Percentiles rank a stretch among this genome's conserved stretches.
Conservation (phyloP, 2,888 invertebrate species). For the Drosophila conformis region DNA sequence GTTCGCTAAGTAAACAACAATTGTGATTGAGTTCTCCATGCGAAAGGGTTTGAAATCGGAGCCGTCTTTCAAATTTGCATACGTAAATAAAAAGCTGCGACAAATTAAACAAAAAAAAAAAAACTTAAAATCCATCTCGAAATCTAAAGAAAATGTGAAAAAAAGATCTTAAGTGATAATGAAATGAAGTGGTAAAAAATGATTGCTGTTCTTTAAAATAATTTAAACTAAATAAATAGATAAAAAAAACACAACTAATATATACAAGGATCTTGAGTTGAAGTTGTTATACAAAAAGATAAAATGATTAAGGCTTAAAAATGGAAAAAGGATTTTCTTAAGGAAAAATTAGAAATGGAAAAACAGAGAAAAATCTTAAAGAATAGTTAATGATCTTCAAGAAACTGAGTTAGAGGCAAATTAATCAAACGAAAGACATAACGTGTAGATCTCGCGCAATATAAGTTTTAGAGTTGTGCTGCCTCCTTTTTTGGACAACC, state of each 20-base stretch:
- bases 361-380: not conserved
- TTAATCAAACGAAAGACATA: not conserved
- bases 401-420: not conserved
- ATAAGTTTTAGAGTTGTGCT: not conserved
- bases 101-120: constrained; percentile 44
- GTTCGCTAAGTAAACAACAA: constrained; percentile 70
- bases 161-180: not conserved
- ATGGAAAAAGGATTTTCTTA: not conserved
- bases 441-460: not conserved
- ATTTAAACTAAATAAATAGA: not conserved
- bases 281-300: not conserved
- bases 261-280: too few relatives aligned
- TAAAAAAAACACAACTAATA: too few relatives aligned
- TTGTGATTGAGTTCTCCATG: constrained; percentile 47
- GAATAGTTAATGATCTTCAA: not conserved
- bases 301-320: not conserved
- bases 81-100: constrained; percentile 53
- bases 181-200: not conserved
- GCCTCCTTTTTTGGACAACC: constrained; percentile 6
- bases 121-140: constrained; percentile 14
- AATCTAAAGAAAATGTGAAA: not conserved
- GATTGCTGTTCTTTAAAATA: not conserved
- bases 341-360: not conserved
- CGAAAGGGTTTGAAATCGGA: constrained; percentile 25
- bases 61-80: constrained; percentile 52